Percentiles rank a stretch among this genome's conserved stretches.
phyloP scores from a whole-genome alignment of 2,888 invertebrate genomes.

The Plutella xylostella region DNA sequence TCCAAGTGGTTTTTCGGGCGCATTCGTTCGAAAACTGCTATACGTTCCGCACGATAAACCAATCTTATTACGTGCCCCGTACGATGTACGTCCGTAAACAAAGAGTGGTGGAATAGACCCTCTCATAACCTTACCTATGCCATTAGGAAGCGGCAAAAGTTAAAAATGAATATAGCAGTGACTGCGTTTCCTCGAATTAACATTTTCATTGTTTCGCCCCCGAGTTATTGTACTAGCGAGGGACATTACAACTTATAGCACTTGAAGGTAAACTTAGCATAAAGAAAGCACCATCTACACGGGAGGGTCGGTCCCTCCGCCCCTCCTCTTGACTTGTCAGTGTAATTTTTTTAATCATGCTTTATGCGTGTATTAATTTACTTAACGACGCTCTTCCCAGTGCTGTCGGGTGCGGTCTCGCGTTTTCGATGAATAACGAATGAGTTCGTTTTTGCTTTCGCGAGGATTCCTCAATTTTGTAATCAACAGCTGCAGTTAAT shows the following conservation, averaged over 20 bases:
- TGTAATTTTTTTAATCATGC: conserved; percentile 69
- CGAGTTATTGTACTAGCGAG: conserved; percentile 50
- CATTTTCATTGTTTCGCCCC: conserved; percentile 61
- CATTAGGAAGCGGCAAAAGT: conserved; percentile 30
- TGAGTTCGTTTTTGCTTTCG: conserved; percentile 29
- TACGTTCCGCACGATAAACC: not conserved
- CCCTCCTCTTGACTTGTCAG: conserved; percentile 41
- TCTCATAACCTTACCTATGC: too few relatives aligned
- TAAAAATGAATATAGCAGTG: conserved; percentile 46
- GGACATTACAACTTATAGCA: conserved; percentile 63
- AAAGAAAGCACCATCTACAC: conserved; percentile 51
- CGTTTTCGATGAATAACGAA: conserved; percentile 64
- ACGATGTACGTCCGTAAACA: too few relatives aligned
- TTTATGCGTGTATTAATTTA: conserved; percentile 68
- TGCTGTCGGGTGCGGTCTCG: conserved; percentile 45
- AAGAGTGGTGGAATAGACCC: too few relatives aligned
- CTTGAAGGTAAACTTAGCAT: conserved; percentile 43
- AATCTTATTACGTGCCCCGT: not conserved
- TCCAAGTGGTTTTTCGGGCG: not conserved
- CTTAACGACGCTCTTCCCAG: conserved; percentile 56
- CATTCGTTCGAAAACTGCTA: not conserved
- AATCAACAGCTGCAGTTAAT: too few relatives aligned
- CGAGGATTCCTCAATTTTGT: too few relatives aligned
- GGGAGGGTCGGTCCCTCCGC: conserved; percentile 46
- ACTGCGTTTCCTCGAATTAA: conserved; percentile 32